Base-by-base conservation (phyloP, 2,888 invertebrate species). In the Heliconius hortense region DNA sequence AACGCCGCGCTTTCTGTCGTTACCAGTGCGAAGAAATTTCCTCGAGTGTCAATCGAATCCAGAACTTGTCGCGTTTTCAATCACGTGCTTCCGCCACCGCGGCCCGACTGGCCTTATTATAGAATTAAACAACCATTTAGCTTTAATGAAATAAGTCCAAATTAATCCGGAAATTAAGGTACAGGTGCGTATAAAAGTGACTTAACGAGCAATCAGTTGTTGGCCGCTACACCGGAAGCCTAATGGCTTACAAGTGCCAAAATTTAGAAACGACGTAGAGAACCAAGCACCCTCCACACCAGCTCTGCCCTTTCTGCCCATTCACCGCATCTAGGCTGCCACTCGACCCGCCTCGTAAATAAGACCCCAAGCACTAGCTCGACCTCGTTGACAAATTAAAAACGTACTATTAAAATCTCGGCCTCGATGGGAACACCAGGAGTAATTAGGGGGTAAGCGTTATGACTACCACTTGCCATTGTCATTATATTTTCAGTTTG, bases 311-410 rank as follows among this genome's bases (percentile, higher is more conserved):
- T 79, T 79, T 79, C 74, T 74, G 77, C 63, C 78, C 77, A 80
- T 79, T 80, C 79, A 77, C 72, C 77, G 79, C 80, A 78, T 73
- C 77, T 77, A 76, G 76, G 76, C 78, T 76, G 74, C 76, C 80
- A 68, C 80, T 79, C 79, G 76, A 79, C 80, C 76, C 68, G 76
- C 67, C 78, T 74, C 75, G 71, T 73, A 77, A 79, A 76, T 79
- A 76, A 79, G 76, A 77, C 79, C 75, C 76, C 73, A 64, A 76
- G 76, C 73, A 79, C 76, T 74, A 74, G 69, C 78, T 76, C 78
- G 77, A 76, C 77, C 79, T 77, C 72, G 79, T 79, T 79, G 78
- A 79, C 77, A 76, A 79, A 79, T 79, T 79, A 79, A 79, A 78
- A 79, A 79, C 76, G 75, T 77, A 79, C 78, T 77, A 77, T 79